phyloP scores from a whole-genome alignment of 2,888 invertebrate genomes.

The Hypolimnas misippus region DNA sequence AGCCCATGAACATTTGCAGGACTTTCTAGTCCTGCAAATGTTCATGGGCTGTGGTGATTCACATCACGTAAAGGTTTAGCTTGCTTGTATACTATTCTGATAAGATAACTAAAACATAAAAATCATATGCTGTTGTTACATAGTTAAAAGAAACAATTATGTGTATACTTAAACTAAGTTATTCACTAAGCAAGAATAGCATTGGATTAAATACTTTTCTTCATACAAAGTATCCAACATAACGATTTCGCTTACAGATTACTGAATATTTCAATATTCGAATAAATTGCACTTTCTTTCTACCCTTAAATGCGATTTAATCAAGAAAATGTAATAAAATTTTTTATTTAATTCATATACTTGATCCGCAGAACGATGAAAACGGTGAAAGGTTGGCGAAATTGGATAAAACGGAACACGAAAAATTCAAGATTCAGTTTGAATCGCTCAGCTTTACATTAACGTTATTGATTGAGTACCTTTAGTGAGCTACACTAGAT shows the following conservation, averaged over 20 bases:
- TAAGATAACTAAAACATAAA: too few species aligned
- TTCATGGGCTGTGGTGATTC: too few species aligned
- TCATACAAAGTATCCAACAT: too few species aligned
- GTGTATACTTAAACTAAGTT: too few species aligned
- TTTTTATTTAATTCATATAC: slow-evolving; percentile 8
- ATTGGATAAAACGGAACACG: slow-evolving; percentile 16
- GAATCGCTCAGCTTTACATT: slow-evolving; percentile 19
- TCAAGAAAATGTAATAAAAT: slow-evolving; percentile 14
- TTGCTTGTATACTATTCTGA: too few species aligned
- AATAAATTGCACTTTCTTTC: not conserved
- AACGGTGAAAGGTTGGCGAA: slow-evolving; percentile 20
- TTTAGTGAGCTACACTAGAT: slow-evolving; percentile 12
- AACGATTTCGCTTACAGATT: not conserved
- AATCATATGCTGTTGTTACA: too few species aligned
- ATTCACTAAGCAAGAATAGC: too few species aligned
- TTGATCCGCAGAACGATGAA: slow-evolving; percentile 17
- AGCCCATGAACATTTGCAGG: too few species aligned
- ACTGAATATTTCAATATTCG: not conserved
- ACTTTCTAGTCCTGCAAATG: too few species aligned
- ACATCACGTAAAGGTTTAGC: too few species aligned
- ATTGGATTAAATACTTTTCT: too few species aligned
- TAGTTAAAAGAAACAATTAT: too few species aligned
- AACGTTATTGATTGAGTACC: slow-evolving; percentile 31
- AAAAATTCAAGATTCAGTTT: slow-evolving; percentile 19
- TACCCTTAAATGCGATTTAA: slow-evolving; percentile 3